These are phyloP conservation scores for Protosalanx chinensis DNA, from an alignment of 2,797 vertebrate species.

Conservation along the genomic window DNA sequence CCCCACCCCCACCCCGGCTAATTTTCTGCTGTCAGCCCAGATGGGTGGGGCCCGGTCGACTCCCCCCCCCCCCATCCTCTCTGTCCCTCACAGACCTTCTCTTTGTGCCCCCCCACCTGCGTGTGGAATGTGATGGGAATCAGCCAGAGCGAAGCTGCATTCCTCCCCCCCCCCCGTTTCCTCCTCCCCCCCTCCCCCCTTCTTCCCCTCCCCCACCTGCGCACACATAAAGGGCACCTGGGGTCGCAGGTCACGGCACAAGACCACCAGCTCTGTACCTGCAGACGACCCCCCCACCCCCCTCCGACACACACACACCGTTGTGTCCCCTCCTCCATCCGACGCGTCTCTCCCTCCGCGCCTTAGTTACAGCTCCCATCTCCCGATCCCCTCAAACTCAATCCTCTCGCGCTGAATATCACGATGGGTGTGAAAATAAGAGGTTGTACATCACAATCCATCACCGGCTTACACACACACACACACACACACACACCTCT, in stretches of 20 bases:
- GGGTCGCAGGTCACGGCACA: slow-evolving; percentile 36
- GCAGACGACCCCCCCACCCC: slow-evolving; percentile 2
- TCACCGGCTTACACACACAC: too few species aligned
- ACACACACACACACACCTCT: too few species aligned
- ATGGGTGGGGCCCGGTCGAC: slow-evolving; percentile 26
- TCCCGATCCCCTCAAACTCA: not conserved
- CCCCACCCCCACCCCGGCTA: slow-evolving; percentile 21
- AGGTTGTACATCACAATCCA: too few species aligned
- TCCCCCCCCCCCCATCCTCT: not conserved
- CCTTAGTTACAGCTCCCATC: not conserved
- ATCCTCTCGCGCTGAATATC: too few species aligned
- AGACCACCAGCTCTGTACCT: slow-evolving; percentile 31
- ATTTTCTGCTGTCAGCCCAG: slow-evolving; percentile 43
- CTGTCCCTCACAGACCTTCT: slow-evolving; percentile 35
- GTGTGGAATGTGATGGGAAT: too few species aligned
- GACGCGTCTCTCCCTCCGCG: slow-evolving; percentile 1
- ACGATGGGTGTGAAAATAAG: too few species aligned
- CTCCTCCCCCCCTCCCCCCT: too few species aligned
- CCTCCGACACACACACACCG: not conserved
- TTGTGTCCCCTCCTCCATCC: not conserved
- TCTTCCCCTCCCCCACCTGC: not conserved
- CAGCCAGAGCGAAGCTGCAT: too few species aligned
- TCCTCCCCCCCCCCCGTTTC: not conserved
- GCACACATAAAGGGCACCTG: slow-evolving; percentile 59
- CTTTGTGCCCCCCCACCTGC: slow-evolving; percentile 36